Conservation (phyloP, 2,888 invertebrate genomes). For the Dolomedes plantarius region DNA sequence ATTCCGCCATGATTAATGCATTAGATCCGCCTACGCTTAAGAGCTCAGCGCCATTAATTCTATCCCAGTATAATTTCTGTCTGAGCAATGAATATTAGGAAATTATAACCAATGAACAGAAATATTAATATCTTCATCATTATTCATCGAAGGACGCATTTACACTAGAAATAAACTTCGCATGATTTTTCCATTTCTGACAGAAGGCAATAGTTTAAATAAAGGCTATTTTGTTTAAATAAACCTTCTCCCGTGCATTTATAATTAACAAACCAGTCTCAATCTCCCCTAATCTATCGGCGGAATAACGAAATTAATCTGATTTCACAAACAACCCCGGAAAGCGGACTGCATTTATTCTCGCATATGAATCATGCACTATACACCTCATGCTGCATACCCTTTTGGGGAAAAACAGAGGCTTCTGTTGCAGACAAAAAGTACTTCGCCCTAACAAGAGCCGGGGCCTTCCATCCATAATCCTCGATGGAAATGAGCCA, state of each 20-base stretch:
- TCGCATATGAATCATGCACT: conserved; percentile 5
- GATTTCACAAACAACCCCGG: neutral
- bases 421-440: neutral
- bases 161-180: too few relatives aligned
- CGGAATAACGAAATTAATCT: neutral
- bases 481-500: conserved; percentile 67
- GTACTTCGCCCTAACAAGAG: neutral
- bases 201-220: too few relatives aligned
- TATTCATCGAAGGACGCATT: too few relatives aligned
- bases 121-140: too few relatives aligned
- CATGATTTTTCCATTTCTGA: too few relatives aligned
- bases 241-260: neutral
- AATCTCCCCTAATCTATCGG: neutral
- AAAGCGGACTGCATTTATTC: neutral
- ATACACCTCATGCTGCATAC: neutral
- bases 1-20: too few relatives aligned
- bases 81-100: too few relatives aligned
- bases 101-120: too few relatives aligned
- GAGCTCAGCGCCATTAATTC: too few relatives aligned
- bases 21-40: too few relatives aligned
- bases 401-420: neutral
- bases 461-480: conserved; percentile 37
- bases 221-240: too few relatives aligned
- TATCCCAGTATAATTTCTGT: too few relatives aligned
- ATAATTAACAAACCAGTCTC: neutral